Conservation (phyloP, 2,113 vertebrate genomes). For the Siphamia tubifer region DNA sequence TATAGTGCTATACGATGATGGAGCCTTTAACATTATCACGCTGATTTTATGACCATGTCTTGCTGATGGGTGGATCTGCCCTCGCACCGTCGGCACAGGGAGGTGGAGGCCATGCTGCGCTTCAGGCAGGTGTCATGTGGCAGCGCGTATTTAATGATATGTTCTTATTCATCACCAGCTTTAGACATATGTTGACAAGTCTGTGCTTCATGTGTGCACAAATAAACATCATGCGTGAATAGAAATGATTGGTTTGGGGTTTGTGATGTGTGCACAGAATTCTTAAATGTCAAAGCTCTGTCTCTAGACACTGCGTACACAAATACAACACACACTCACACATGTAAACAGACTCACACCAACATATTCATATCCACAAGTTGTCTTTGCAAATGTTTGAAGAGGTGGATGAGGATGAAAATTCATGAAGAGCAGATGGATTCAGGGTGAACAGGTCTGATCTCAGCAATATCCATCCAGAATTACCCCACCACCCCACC, state of each 20-base stretch:
- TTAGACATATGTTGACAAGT: neutral
- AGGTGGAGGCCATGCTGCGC: neutral
- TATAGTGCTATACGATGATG: slow-evolving; percentile 1
- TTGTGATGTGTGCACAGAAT: neutral
- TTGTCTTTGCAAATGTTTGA: slow-evolving; percentile 64
- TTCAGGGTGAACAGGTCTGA: slow-evolving; percentile 32
- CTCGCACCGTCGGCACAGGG: neutral
- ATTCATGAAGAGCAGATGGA: slow-evolving; percentile 66
- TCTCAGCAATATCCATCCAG: slow-evolving; percentile 49
- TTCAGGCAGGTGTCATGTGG: neutral
- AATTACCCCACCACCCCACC: slow-evolving; percentile 38
- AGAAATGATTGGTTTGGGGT: neutral
- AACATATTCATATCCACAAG: slow-evolving; percentile 39
- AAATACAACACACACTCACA: neutral
- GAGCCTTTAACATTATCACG: slow-evolving; percentile 22
- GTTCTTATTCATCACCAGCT: neutral
- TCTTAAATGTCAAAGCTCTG: slow-evolving; percentile 9
- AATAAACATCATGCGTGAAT: slow-evolving; percentile 12
- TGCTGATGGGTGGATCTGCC: slow-evolving; percentile 11
- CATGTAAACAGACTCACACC: neutral
- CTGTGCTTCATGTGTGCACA: neutral
- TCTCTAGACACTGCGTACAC: neutral
- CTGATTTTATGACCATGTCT: slow-evolving; percentile 38
- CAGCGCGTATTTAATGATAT: neutral
- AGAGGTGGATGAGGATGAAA: slow-evolving; percentile 55